Percentiles rank a stretch among this genome's conserved stretches.
Evolutionary conservation across 2,113 vertebrate species (phyloP).

Genomic region (Peromyscus maniculatus): DNA sequence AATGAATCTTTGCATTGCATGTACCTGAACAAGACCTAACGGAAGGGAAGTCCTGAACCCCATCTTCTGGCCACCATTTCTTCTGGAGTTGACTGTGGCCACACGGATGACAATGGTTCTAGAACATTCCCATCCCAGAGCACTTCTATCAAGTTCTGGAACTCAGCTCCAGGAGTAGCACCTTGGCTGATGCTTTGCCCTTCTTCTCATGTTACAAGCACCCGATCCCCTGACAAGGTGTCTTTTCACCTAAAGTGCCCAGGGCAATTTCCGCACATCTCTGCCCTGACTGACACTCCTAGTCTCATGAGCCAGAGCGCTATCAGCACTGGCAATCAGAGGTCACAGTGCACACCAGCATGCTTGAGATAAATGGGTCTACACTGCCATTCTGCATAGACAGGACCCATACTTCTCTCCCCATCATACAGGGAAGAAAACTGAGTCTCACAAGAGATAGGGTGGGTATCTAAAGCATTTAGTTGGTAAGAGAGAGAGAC

Average conservation of each 20-base stretch:
- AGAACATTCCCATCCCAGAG: background rate
- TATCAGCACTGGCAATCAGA: background rate
- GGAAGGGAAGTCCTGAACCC: background rate
- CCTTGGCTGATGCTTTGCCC: background rate
- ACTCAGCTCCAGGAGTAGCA: background rate
- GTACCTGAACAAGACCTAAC: background rate
- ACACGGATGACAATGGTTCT: background rate
- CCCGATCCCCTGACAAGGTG: background rate
- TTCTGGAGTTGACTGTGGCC: background rate
- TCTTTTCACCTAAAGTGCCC: conserved; percentile 12
- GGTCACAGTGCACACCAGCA: background rate
- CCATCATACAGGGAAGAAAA: background rate
- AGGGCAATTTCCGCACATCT: background rate
- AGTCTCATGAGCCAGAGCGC: background rate
- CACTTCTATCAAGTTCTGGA: background rate
- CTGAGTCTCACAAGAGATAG: background rate
- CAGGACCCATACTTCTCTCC: background rate
- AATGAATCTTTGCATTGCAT: background rate
- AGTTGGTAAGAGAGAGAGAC: background rate
- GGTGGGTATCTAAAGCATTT: background rate
- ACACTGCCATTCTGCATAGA: background rate
- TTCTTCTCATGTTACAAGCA: background rate
- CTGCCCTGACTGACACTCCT: background rate
- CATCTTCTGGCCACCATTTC: background rate
- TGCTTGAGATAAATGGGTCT: background rate